These are phyloP conservation scores for Syrrhaptes paradoxus DNA, from an alignment of 2,113 vertebrate species.

Conservation along the genomic window DNA sequence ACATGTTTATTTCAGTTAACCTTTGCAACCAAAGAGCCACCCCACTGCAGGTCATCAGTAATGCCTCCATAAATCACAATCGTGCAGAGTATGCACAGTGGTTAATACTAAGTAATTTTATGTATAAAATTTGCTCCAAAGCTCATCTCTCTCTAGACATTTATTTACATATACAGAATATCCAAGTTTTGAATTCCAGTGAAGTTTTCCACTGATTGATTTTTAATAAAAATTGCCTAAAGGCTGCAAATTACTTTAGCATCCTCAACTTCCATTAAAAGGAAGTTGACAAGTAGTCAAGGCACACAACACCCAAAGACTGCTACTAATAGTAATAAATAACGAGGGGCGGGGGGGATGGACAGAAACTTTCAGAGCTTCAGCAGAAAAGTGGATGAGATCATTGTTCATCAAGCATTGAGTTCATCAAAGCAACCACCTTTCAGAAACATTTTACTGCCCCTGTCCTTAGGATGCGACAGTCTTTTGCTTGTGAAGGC, in stretches of 20 bases:
- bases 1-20: slow-evolving; percentile 27
- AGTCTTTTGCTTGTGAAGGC: background rate
- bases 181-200: background rate
- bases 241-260: background rate
- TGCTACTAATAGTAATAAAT: background rate
- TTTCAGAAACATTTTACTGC: background rate
- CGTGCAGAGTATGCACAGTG: background rate
- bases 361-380: background rate
- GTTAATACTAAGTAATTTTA: slow-evolving; percentile 28
- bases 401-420: background rate
- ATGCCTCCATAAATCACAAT: background rate
- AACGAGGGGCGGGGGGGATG: background rate
- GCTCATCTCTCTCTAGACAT: background rate
- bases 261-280: background rate
- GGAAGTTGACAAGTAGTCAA: background rate
- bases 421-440: background rate
- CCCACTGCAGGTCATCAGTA: slow-evolving; percentile 5
- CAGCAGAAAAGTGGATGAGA: background rate
- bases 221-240: background rate
- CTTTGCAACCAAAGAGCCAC: slow-evolving; percentile 35
- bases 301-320: background rate
- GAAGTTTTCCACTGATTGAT: background rate
- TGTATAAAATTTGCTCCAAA: slow-evolving; percentile 15
- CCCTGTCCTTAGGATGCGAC: background rate
- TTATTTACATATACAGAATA: slow-evolving; percentile 19